phyloP scores from a whole-genome alignment of 2,797 vertebrate species.

The Strix occidentalis region DNA sequence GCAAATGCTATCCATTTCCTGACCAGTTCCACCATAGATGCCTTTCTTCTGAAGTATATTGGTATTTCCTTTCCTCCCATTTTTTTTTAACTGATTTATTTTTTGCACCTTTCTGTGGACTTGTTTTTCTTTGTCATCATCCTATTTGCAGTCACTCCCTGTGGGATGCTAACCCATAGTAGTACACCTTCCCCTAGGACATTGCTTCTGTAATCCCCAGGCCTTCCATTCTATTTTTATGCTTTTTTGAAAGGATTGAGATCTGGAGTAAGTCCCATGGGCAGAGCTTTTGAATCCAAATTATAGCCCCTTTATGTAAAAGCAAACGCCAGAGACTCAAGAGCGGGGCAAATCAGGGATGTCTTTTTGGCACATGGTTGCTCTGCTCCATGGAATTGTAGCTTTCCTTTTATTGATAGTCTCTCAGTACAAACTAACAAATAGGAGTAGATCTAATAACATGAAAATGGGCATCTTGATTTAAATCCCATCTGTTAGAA shows the following conservation, averaged over 20 bases:
- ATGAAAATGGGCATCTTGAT: neutral
- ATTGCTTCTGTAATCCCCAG: neutral
- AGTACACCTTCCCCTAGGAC: neutral
- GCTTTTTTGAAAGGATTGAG: neutral
- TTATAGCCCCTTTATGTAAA: neutral
- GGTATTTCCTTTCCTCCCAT: neutral
- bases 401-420: neutral
- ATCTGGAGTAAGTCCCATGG: neutral
- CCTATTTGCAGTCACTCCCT: neutral
- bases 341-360: neutral
- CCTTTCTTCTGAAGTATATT: neutral
- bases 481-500: neutral
- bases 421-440: neutral
- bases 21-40: slow-evolving; percentile 23
- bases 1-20: slow-evolving; percentile 29
- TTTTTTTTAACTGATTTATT: neutral
- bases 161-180: neutral
- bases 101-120: neutral
- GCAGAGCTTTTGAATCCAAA: neutral
- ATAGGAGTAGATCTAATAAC: neutral
- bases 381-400: neutral
- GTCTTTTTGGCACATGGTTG: neutral
- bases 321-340: neutral
- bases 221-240: neutral
- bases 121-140: neutral